Base-by-base conservation (phyloP, 2,888 invertebrate species). In the Abrostola triplasia region DNA sequence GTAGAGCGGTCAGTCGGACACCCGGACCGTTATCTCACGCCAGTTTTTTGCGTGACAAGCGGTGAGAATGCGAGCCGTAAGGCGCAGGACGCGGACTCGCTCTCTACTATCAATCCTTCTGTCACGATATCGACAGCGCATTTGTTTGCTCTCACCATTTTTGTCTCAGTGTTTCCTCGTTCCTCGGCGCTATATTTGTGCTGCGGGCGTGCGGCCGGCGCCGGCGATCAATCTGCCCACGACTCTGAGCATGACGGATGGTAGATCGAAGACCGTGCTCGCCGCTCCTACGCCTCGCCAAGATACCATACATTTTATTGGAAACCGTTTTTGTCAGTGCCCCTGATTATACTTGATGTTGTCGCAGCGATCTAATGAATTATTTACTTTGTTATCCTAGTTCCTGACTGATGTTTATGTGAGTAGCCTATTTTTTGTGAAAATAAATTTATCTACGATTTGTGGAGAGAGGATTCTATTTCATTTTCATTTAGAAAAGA, bases 61-160 rank as follows among this genome's bases (percentile, higher is more conserved):
- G 58, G 56, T 58, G 72, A 70, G 66, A 68, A 64, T 59, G 59
- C 37, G 64, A 59, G 51, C 69, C 58, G 66, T 60, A 70, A 67
- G 73, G 55, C 70, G 70, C 65, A 58, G 65, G 69, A 36, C 64
- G 63, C 60, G 63, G 72, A 69, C 67, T 64, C 65, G 73, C 76
- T 74, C 81, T 85, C 76, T 81, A 90, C 93, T 89, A 94, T 93
- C 92, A 92, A 93, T 94, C 93, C 91, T 92, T 88, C 89, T 92
- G 93, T 92, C 93, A 90, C 84, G 82, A 83, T 86, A 93, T 92
- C 91, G 93, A 93, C 92, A 91, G 90, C 88, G 82, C 92, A 94
- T 93, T 94, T 93, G 92, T 94, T 93, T 93, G 91, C 84, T 92
- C 87, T 85, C 91, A 87, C 92, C 89, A 93, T 92, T 93, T 92